These are phyloP conservation scores for Drosophila mulleri DNA, from an alignment of 2,888 invertebrate genomes.

Conservation along the genomic window DNA sequence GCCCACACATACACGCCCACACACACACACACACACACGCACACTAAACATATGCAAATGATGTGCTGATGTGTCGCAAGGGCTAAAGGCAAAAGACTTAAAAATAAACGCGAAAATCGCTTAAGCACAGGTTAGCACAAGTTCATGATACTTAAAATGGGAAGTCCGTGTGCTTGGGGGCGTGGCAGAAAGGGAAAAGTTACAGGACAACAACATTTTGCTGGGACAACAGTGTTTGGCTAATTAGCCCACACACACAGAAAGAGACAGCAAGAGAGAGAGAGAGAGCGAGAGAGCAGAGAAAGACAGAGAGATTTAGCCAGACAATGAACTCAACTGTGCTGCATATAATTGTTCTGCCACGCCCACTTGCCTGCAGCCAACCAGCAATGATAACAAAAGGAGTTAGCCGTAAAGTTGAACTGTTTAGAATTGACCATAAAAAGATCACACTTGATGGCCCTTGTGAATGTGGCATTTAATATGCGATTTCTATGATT, in stretches of 20 bases:
- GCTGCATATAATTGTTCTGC: slow-evolving; percentile 68
- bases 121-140: slow-evolving; percentile 60
- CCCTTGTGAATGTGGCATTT: slow-evolving; percentile 3
- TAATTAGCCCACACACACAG: slow-evolving; percentile 57
- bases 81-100: slow-evolving; percentile 17
- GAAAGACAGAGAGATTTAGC: background rate
- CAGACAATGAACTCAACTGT: slow-evolving; percentile 38
- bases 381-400: slow-evolving; percentile 37
- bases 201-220: slow-evolving; percentile 16
- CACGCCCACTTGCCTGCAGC: slow-evolving; percentile 48
- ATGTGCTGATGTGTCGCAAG: slow-evolving; percentile 50
- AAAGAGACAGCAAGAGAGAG: slow-evolving; percentile 1
- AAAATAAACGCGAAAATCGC: slow-evolving; percentile 58
- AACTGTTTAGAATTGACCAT: slow-evolving; percentile 53
- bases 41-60: slow-evolving; percentile 66
- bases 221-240: slow-evolving; percentile 59
- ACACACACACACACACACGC: slow-evolving; percentile 3
- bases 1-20: background rate
- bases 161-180: background rate
- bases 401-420: slow-evolving; percentile 33
- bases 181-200: background rate
- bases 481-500: background rate
- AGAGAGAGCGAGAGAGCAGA: background rate
- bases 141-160: slow-evolving; percentile 9
- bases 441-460: slow-evolving; percentile 34